Conservation (phyloP, 2,888 invertebrate species). For the Drosophila kuntzei region DNA sequence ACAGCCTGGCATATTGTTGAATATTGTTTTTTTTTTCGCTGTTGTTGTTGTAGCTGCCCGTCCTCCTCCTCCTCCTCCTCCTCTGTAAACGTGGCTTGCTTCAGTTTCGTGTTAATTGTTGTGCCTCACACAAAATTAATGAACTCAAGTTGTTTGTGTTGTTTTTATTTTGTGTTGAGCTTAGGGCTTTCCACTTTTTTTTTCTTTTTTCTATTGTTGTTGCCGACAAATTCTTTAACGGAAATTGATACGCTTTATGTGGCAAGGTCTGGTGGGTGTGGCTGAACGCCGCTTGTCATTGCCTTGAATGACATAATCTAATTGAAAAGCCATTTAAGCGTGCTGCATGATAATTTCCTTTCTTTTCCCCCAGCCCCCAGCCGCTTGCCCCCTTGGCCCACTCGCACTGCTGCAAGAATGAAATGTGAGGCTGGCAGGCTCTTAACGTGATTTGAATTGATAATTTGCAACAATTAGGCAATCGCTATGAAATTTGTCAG, state of each 20-base stretch:
- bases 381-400: neutral
- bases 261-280: constrained; percentile 29
- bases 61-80: neutral
- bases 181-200: constrained; percentile 20
- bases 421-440: constrained; percentile 31
- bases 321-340: constrained; percentile 81
- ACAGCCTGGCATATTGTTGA: constrained; percentile 69
- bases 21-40: constrained; percentile 61
- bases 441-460: constrained; percentile 78
- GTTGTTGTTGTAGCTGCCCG: constrained; percentile 15
- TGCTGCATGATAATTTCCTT: constrained; percentile 78
- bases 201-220: constrained; percentile 26
- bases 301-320: constrained; percentile 80
- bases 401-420: constrained; percentile 1
- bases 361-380: constrained; percentile 10
- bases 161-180: constrained; percentile 59
- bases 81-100: constrained; percentile 39
- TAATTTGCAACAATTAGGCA: constrained; percentile 76
- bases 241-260: constrained; percentile 76
- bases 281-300: constrained; percentile 52
- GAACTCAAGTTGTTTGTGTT: constrained; percentile 75
- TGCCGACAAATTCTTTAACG: constrained; percentile 67
- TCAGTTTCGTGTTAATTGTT: constrained; percentile 79
- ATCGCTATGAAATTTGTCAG: constrained; percentile 55
- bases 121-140: constrained; percentile 80